These are phyloP conservation scores for Dipodomys spectabilis DNA, from an alignment of 2,113 vertebrate species.

Conservation along the genomic window DNA sequence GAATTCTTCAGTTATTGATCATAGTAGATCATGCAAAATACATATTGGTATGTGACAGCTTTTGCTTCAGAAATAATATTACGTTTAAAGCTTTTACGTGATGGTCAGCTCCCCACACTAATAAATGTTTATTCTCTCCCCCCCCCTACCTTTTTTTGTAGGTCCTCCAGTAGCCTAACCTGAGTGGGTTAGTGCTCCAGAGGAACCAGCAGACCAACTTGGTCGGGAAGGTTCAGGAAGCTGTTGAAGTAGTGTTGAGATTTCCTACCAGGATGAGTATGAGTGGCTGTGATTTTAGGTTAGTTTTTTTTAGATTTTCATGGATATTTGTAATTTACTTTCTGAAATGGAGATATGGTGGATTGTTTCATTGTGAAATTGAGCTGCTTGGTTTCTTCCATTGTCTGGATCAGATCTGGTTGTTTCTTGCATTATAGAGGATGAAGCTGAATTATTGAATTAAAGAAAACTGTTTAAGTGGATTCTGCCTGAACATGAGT, in stretches of 20 bases:
- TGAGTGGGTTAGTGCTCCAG: slow-evolving; percentile 75
- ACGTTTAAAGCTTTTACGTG: slow-evolving; percentile 56
- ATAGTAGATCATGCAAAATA: slow-evolving; percentile 56
- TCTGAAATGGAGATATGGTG: slow-evolving; percentile 36
- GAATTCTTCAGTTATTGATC: slow-evolving; percentile 57
- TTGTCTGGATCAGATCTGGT: slow-evolving; percentile 52
- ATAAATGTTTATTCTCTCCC: slow-evolving; percentile 59
- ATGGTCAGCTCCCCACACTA: slow-evolving; percentile 57
- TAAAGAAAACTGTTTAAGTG: slow-evolving; percentile 56
- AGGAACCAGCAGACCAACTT: slow-evolving; percentile 76
- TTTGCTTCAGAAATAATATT: slow-evolving; percentile 66
- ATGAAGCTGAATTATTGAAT: slow-evolving; percentile 32
- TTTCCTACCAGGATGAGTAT: slow-evolving; percentile 83
- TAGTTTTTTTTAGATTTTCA: slow-evolving; percentile 74
- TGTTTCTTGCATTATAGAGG: slow-evolving; percentile 31
- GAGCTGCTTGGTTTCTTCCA: slow-evolving; percentile 58
- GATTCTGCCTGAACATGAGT: slow-evolving; percentile 11
- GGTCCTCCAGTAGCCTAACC: slow-evolving; percentile 77
- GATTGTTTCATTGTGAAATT: slow-evolving; percentile 58
- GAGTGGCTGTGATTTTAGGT: slow-evolving; percentile 85
- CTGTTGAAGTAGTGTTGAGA: slow-evolving; percentile 76
- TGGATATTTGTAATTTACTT: slow-evolving; percentile 66
- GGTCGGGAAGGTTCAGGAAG: slow-evolving; percentile 73
- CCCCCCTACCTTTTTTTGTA: slow-evolving; percentile 65
- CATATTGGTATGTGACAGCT: slow-evolving; percentile 40